Percentiles rank a stretch among this genome's conserved stretches.
phyloP scores from a whole-genome alignment of 2,888 invertebrate species.

The Agelastica alni region DNA sequence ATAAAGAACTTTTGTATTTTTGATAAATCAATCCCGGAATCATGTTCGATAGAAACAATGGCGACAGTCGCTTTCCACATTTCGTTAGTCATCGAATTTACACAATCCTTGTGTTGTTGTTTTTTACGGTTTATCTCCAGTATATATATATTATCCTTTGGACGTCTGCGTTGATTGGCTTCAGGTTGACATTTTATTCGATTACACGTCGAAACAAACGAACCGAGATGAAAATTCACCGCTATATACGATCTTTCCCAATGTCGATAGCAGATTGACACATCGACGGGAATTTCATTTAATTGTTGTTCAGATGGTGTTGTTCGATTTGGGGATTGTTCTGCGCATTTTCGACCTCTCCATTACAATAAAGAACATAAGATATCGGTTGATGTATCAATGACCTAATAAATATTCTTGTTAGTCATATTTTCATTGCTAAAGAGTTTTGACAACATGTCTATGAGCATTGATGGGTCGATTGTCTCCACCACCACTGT shows the following conservation, averaged over 20 bases:
- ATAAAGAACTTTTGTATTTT: constrained; percentile 54
- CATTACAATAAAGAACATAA: too few species aligned
- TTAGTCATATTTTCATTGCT: too few species aligned
- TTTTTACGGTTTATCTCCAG: constrained; percentile 32
- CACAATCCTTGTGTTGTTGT: constrained; percentile 36
- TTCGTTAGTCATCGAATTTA: constrained; percentile 39
- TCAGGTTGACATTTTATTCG: constrained; percentile 32
- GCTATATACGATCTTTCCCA: neutral
- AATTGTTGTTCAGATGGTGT: too few species aligned
- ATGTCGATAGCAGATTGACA: neutral
- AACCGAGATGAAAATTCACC: neutral
- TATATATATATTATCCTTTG: constrained; percentile 36
- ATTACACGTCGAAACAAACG: constrained; percentile 8
- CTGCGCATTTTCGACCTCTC: too few species aligned
- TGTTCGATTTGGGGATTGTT: too few species aligned
- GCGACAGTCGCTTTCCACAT: constrained; percentile 47
- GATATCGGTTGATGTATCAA: too few species aligned
- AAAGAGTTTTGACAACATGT: too few species aligned
- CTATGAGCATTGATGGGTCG: too few species aligned
- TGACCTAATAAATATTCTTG: too few species aligned
- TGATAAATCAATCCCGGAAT: constrained; percentile 51
- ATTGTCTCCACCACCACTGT: too few species aligned
- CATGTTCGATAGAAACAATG: constrained; percentile 45
- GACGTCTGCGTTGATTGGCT: constrained; percentile 33
- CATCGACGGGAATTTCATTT: neutral